A percentile compares a stretch with the other conserved stretches of the same genome.
These are phyloP conservation scores for Dynastes maya DNA, from an alignment of 2,888 invertebrate species.

Conservation along the genomic window DNA sequence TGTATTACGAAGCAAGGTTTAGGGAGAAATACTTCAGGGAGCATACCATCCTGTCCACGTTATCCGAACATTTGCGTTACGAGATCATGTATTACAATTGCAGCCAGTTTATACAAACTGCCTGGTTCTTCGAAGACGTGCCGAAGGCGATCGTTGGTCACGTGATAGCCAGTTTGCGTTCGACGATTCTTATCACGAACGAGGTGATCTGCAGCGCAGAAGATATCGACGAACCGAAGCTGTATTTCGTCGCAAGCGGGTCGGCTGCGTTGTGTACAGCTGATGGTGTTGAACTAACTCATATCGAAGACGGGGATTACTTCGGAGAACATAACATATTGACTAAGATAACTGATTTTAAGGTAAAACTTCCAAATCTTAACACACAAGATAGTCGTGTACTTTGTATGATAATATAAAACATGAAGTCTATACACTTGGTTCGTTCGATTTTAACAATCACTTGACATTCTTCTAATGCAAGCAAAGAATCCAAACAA, in stretches of 20 bases:
- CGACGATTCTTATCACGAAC: constrained; percentile 39
- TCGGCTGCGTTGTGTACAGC: constrained; percentile 20
- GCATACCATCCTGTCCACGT: constrained; percentile 21
- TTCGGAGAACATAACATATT: constrained; percentile 42
- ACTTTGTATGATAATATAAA: too few species aligned
- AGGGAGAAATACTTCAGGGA: constrained; percentile 43
- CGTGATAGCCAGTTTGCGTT: constrained; percentile 31
- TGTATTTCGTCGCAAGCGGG: constrained; percentile 44
- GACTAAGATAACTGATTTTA: not conserved
- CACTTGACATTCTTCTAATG: too few species aligned
- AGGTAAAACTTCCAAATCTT: not conserved
- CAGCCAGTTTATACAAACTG: constrained; percentile 17
- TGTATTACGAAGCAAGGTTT: constrained; percentile 38
- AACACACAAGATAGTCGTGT: too few species aligned
- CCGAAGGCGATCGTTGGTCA: constrained; percentile 36
- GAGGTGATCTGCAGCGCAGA: constrained; percentile 28
- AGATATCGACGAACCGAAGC: constrained; percentile 11
- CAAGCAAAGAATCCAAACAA: too few species aligned
- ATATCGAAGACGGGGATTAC: constrained; percentile 47
- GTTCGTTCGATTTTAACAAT: too few species aligned
- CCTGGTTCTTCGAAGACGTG: constrained; percentile 46
- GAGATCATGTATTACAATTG: constrained; percentile 42
- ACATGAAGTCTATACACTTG: too few species aligned
- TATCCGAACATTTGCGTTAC: constrained; percentile 42
- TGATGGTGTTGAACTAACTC: constrained; percentile 25